Evolutionary conservation across 2,888 invertebrate species (phyloP), one percentile per base, ranked within the genome.

Genomic region (Athalia rosae): DNA sequence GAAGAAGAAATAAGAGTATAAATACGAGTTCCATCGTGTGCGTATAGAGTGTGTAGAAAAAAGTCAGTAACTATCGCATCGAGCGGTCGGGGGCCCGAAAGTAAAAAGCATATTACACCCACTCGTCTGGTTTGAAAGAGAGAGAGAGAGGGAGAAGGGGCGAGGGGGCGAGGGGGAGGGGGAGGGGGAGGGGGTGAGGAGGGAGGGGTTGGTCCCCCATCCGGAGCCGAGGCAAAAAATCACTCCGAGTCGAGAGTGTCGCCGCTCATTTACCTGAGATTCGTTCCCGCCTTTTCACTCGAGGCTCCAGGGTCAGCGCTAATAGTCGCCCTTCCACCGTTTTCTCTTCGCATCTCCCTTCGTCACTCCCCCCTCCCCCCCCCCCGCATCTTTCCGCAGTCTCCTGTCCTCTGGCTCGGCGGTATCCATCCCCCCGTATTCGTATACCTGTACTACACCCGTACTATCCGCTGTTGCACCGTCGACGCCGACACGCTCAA

Each of bases 251-350:
- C 48, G 47, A 77, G 77, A 77, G 71, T 77, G 77, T 77, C 77
- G 77, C 77, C 77, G 67, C 77, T 77, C 77, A 77, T 77, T 77
- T 77, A 77, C 77, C 77, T 69, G 77, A 73, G 77, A 77, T 77
- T 77, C 77, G 77, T 77, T 77, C 77, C 77, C 71, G 77, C 77
- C 77, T 77, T 77, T 77, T 77, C 77, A 77, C 77, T 77, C 69
- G 74, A 61, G 67, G 62, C 71, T 77, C 77, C 77, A 77, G 77
- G 77, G 77, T 77, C 77, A 69, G 59, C 77, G 63, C 71, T 77
- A 77, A 77, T 77, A 77, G 77, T 69, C 77, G 50, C 47, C 48
- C 67, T 43, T 45, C 71, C 69, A 28, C 28, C 28, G 28, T 28
- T 28, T 28, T 28, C 28, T 28, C n/a, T 41, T n/a, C 48, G 47